Evolutionary conservation across 2,113 vertebrate genomes (phyloP).

Genomic region (Tretioscincus oriximinensis): DNA sequence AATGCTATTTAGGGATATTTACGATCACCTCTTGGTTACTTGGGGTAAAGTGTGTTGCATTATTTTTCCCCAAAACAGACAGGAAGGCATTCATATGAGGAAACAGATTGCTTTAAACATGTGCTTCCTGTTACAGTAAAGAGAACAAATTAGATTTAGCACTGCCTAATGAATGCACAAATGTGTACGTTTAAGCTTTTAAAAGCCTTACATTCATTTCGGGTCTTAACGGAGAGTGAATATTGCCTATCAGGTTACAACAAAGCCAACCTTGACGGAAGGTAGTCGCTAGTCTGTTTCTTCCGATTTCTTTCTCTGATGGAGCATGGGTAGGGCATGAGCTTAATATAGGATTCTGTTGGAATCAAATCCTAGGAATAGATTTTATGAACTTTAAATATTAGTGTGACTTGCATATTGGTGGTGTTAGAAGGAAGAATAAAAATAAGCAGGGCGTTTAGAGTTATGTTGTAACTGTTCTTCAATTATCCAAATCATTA

Average conservation of each 20-base stretch:
- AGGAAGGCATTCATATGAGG: constrained; percentile 76
- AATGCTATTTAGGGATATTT: constrained; percentile 84
- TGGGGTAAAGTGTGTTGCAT: constrained; percentile 76
- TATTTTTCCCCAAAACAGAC: constrained; percentile 71
- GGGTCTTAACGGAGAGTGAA: constrained; percentile 59
- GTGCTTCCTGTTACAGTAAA: constrained; percentile 82
- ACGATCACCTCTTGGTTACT: constrained; percentile 80
- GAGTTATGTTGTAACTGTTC: neutral
- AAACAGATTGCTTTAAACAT: constrained; percentile 80
- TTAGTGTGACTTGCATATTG: neutral
- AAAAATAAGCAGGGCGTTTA: neutral
- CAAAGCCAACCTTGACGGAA: neutral
- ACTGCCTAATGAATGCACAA: constrained; percentile 73
- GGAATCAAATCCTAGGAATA: rapidly evolving
- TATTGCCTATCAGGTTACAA: constrained; percentile 45
- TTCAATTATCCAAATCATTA: neutral
- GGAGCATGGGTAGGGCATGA: neutral
- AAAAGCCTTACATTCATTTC: constrained; percentile 68
- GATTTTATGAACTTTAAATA: rapidly evolving
- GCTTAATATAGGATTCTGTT: neutral
- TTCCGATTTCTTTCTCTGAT: neutral
- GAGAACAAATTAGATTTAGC: constrained; percentile 77
- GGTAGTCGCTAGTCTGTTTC: neutral
- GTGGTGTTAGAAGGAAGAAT: neutral
- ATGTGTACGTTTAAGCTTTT: constrained; percentile 70